These are phyloP conservation scores for Neomonachus schauinslandi DNA, from an alignment of 2,113 vertebrate species.

Conservation along the genomic window DNA sequence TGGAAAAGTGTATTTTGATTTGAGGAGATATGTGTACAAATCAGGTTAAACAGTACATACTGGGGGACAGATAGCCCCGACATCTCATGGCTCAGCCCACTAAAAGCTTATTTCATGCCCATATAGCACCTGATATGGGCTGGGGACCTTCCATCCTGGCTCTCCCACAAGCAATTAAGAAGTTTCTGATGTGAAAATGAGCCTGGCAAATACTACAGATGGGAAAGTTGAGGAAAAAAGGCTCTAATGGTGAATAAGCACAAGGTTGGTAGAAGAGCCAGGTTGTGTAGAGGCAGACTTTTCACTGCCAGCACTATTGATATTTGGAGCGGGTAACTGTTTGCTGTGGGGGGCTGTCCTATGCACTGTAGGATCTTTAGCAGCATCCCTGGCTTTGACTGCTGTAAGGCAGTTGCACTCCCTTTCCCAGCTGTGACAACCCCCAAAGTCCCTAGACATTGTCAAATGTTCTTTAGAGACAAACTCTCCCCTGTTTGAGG, in stretches of 20 bases:
- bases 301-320: accelerated
- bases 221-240: background rate
- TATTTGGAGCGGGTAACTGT: too few species aligned
- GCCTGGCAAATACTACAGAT: background rate
- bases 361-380: too few species aligned
- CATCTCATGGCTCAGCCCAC: too few species aligned
- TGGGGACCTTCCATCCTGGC: background rate
- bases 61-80: background rate
- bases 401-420: background rate
- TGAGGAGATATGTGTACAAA: accelerated
- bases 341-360: background rate
- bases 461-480: too few species aligned
- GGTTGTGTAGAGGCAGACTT: background rate
- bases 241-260: background rate
- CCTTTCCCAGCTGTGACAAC: background rate
- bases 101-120: background rate
- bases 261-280: background rate
- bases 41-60: background rate
- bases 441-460: background rate
- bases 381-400: background rate
- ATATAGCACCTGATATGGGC: background rate
- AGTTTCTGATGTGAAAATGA: background rate
- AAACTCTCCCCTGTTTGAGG: too few species aligned
- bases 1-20: background rate
- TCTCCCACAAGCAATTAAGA: background rate